These are phyloP conservation scores for Toxotes chatareus DNA, from an alignment of 2,113 vertebrate species.

Conservation along the genomic window DNA sequence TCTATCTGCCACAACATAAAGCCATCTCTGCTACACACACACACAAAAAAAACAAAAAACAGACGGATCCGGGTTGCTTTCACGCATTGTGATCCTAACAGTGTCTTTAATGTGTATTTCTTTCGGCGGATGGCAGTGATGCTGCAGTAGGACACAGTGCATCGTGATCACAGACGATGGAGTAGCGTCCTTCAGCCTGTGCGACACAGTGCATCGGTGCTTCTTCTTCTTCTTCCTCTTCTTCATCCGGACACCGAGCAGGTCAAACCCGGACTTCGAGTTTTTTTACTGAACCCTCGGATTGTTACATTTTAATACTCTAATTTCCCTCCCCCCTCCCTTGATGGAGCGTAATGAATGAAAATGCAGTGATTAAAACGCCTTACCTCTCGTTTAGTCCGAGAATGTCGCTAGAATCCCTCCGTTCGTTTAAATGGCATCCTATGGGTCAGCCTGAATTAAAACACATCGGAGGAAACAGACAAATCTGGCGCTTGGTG, in stretches of 20 bases:
- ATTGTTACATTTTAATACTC: background rate
- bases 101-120: background rate
- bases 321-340: background rate
- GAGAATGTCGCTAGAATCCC: constrained; percentile 56
- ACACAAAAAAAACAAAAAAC: background rate
- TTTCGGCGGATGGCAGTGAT: constrained; percentile 43
- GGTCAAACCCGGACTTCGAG: constrained; percentile 12
- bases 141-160: constrained; percentile 56
- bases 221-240: constrained; percentile 31
- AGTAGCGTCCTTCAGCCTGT: constrained; percentile 79
- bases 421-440: constrained; percentile 57
- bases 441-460: constrained; percentile 36
- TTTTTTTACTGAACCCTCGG: too few species aligned
- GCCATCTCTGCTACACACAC: background rate
- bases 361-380: constrained; percentile 28
- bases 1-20: constrained; percentile 12
- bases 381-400: constrained; percentile 70
- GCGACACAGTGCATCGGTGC: constrained; percentile 51
- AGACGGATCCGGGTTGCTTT: background rate
- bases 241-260: constrained; percentile 38
- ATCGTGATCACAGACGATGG: constrained; percentile 71
- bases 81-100: background rate
- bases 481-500: background rate
- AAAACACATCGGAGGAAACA: constrained; percentile 8
- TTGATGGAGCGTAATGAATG: constrained; percentile 52